Base-by-base conservation (phyloP, 2,113 vertebrate species). In the Lipophrys pholis region DNA sequence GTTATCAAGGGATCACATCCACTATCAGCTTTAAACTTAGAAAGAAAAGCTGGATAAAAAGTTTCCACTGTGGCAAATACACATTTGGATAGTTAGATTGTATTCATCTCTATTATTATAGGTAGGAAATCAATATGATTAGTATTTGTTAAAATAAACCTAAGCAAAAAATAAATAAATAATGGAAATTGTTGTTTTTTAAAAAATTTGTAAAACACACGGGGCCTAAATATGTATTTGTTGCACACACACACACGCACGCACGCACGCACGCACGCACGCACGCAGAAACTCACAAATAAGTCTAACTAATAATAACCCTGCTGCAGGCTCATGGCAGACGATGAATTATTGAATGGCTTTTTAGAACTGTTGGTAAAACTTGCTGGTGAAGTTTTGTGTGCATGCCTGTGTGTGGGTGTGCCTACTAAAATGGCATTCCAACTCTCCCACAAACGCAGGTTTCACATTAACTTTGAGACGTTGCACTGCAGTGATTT, bases 281-380 rank as follows among this genome's bases (percentile, higher is more conserved):
- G 12, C 14, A 54, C n/a, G 41, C 50, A 63, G 42, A 66, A 38
- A 70, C 54, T 36, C 21, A 62, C 49, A 73, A 66, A 80, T 36
- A 69, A 43, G 64, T 52, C 59, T 51, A 54, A 40, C 46, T 74
- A 66, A 63, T 55, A 63, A 56, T 49, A 70, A 71, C 58, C 9
- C 30, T 11, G 54, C 75, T 82, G 36, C 56, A 70, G 63, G 60
- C 71, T 64, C 30, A 78, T 70, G 72, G 6, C 56, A 76, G n/a
- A 73, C 54, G 7, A 70, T 69, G 41, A 81, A 78, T 76, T 82
- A 78, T 81, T 75, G 14, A 83, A 73, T 16, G 30, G 38, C 46
- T 73, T 49, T n/a, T 48, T 11, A 16, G 8, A 65, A 46, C 54
- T 74, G 39, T 59, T 67, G 43, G 17, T 63, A 39, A 62, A 79